Evolutionary conservation across 2,888 invertebrate genomes (phyloP), one percentile per base, ranked within the genome.

Genomic region (Nemoura dubitans): DNA sequence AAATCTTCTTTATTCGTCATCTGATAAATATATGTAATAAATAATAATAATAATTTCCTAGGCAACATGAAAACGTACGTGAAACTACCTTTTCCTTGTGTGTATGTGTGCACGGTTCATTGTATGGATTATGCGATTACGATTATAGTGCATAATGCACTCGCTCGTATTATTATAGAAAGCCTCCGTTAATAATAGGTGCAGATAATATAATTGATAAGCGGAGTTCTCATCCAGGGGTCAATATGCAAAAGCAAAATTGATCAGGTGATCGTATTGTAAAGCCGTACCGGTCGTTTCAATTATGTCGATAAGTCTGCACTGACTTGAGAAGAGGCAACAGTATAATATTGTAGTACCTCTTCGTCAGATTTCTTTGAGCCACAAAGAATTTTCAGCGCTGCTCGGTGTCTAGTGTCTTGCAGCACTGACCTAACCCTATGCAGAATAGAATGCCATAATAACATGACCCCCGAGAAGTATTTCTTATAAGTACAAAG

Each of bases 41-140:
- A 78, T 78, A 78, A 78, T 78, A 78, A 78, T 16, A 78, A 78
- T 78, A 78, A 78, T 78, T 78, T 78, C 25, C 78, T 78, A 78
- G 21, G n/a, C 10, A 78, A 27, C 26, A 27, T 78, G 78, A 26
- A 78, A 27, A 78, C 28, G 28, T 27, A 78, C 78, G 78, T 26
- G 78, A 27, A 78, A 78, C 78, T 78, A 78, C 78, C 25, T 78
- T 78, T 78, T 27, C 78, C 14, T 14, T 78, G 26, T 14, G 28
- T 78, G 78, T 36, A 10, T 26, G 78, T 26, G 27, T 21, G 59
- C 59, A 59, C 59, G 21, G 28, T 78, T 78, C 78, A 78, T 78
- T 78, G 78, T 78, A 27, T 78, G 27, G 78, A 78, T 78, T 78
- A 27, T 26, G 78, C 28, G 78, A 78, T 78, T 27, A 78, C 28